A percentile compares a stretch with the other conserved stretches of the same genome.
Evolutionary conservation across 2,113 vertebrate genomes (phyloP).

Genomic region (Vulpes ferrilata): DNA sequence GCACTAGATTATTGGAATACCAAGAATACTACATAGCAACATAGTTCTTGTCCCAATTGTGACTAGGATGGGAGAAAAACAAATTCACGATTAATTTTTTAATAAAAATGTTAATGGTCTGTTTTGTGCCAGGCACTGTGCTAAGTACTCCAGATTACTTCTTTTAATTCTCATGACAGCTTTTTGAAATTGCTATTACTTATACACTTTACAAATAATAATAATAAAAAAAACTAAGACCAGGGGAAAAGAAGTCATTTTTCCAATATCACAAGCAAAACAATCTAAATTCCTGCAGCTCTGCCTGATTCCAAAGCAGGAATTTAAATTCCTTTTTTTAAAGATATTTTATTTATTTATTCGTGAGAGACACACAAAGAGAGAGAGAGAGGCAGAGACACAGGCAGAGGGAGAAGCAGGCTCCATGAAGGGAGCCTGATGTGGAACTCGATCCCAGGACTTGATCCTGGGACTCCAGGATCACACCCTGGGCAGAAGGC

Average conservation of each 20-base stretch:
- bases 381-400: no score
- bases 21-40: background rate
- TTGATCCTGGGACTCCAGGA: no score
- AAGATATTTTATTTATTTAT: no score
- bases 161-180: background rate
- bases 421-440: no score
- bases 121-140: background rate
- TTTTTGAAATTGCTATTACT: slow-evolving; percentile 31
- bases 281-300: background rate
- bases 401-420: no score
- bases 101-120: slow-evolving; percentile 24
- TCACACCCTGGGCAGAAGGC: no score
- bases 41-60: background rate
- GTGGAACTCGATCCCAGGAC: no score
- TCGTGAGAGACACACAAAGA: no score
- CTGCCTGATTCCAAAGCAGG: background rate
- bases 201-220: background rate
- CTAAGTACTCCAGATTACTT: background rate
- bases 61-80: background rate
- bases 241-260: background rate
- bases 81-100: background rate
- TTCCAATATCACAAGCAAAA: background rate
- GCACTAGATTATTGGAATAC: background rate
- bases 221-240: background rate
- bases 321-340: no score